Percentiles rank a stretch among this genome's conserved stretches.
Evolutionary conservation across 1,140 invertebrate species (phyloP).

Genomic region (Anastrepha obliqua): DNA sequence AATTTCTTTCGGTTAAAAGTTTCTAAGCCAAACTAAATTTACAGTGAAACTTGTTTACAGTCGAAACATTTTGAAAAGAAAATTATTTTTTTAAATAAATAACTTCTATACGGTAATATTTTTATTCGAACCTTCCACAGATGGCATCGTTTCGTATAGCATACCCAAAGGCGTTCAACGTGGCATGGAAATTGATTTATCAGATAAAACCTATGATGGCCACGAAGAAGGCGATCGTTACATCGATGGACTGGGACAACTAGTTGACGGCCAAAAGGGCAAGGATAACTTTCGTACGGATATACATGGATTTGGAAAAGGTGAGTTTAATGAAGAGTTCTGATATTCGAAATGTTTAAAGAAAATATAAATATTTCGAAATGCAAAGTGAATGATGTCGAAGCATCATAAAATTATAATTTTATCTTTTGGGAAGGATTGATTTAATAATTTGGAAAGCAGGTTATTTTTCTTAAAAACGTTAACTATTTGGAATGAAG

Average conservation of each 20-base stretch:
- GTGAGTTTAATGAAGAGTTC: conserved; percentile 73
- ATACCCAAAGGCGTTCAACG: conserved; percentile 89
- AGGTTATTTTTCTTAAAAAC: too few relatives aligned
- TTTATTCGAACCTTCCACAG: conserved; percentile 75
- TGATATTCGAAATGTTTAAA: neutral
- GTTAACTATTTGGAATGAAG: too few relatives aligned
- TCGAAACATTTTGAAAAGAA: too few relatives aligned
- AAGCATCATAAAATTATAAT: neutral
- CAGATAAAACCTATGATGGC: conserved; percentile 95
- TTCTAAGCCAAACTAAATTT: too few relatives aligned
- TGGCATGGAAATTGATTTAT: conserved; percentile 89
- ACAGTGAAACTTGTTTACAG: too few relatives aligned
- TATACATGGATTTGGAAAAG: conserved; percentile 81
- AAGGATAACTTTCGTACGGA: conserved; percentile 88
- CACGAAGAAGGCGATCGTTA: conserved; percentile 83
- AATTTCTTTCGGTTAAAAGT: too few relatives aligned
- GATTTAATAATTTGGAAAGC: too few relatives aligned
- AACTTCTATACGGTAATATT: too few relatives aligned
- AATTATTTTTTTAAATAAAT: too few relatives aligned
- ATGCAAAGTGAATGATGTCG: neutral
- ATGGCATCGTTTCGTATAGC: conserved; percentile 87
- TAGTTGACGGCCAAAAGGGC: conserved; percentile 90
- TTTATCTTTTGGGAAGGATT: too few relatives aligned
- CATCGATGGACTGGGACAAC: conserved; percentile 89
- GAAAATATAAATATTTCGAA: neutral